A percentile compares a stretch with the other conserved stretches of the same genome.
Conservation (phyloP, 2,113 vertebrate genomes). For the Mesitornis unicolor region DNA sequence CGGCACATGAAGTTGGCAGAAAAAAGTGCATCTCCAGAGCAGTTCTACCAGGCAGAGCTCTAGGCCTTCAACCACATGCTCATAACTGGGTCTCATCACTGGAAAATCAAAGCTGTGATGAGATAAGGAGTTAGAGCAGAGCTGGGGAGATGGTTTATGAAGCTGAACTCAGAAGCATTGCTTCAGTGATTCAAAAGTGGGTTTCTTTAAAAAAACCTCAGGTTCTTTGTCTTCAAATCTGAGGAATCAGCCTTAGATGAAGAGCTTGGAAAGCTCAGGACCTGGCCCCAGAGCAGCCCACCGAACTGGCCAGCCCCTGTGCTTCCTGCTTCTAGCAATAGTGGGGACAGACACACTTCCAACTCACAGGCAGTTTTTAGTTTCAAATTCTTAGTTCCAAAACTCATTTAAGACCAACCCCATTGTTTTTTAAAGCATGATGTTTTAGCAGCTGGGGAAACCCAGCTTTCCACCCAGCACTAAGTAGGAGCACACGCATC, state of each 20-base stretch:
- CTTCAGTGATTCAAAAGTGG: neutral
- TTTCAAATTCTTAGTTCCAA: neutral
- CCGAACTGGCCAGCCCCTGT: accelerated
- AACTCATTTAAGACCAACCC: neutral
- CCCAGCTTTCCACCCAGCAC: neutral
- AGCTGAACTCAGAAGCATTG: neutral
- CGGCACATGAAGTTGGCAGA: neutral
- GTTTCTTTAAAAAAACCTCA: neutral
- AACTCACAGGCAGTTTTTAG: neutral
- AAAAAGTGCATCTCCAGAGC: neutral
- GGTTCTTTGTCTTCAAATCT: neutral
- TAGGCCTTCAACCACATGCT: neutral
- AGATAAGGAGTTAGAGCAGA: neutral
- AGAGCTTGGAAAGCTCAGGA: neutral
- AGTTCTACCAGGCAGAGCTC: neutral
- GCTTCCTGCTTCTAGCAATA: neutral
- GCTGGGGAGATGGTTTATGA: neutral
- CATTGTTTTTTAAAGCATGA: neutral
- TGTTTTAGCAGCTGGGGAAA: neutral
- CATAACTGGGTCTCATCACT: neutral
- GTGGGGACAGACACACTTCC: neutral
- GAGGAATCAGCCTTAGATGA: neutral
- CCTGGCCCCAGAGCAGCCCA: neutral
- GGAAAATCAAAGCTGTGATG: neutral
- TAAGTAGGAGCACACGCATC: neutral